Evolutionary conservation across 1,140 invertebrate species (phyloP).

Genomic region (Cheumatopsyche charites): DNA sequence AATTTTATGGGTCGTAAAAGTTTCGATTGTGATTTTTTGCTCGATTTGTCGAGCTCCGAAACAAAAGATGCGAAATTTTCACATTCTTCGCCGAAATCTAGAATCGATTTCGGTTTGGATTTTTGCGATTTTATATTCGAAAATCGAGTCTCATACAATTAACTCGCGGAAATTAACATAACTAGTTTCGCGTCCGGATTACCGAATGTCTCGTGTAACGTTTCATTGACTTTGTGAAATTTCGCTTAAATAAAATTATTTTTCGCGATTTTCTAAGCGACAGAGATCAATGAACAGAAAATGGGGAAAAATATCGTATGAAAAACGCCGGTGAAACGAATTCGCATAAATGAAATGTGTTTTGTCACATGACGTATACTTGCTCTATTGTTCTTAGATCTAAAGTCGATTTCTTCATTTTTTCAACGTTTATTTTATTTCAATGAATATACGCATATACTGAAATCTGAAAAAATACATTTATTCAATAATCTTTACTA

Average conservation of each 20-base stretch:
- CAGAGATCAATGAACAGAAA: too few species aligned
- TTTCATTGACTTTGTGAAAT: background rate
- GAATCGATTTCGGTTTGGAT: background rate
- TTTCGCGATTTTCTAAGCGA: too few species aligned
- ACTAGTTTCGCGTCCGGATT: conserved; percentile 8
- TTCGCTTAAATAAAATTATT: too few species aligned
- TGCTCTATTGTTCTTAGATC: background rate
- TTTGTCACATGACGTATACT: background rate
- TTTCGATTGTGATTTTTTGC: background rate
- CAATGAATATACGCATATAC: background rate
- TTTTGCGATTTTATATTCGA: background rate
- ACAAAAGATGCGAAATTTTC: background rate
- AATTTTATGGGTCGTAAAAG: conserved; percentile 26
- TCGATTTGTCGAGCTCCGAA: background rate
- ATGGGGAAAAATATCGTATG: too few species aligned
- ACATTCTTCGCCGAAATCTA: background rate
- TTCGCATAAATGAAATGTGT: background rate
- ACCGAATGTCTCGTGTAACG: conserved; percentile 8
- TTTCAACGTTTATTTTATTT: background rate
- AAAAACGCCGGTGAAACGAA: too few species aligned
- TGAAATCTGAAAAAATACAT: too few species aligned
- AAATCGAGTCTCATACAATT: conserved; percentile 28
- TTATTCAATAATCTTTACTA: too few species aligned
- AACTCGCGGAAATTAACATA: conserved; percentile 21
- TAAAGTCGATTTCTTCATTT: background rate